Evolutionary conservation across 2,797 vertebrate genomes (phyloP).

Genomic region (Thripadectes ignobilis): DNA sequence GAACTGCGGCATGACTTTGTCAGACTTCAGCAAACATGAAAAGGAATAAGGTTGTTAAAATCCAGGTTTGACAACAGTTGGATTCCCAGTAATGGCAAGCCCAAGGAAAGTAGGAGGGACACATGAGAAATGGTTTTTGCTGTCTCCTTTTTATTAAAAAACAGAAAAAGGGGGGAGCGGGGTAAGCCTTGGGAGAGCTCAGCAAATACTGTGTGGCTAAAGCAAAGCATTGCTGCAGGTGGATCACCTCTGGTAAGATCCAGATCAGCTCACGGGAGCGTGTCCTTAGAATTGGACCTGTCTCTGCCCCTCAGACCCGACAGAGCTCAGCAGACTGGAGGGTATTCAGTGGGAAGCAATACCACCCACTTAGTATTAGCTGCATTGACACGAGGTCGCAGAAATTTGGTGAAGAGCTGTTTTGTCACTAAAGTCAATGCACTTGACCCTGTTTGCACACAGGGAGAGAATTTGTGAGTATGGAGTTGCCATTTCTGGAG

Average conservation of each 20-base stretch:
- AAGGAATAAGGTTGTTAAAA: not conserved
- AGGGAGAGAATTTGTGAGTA: not conserved
- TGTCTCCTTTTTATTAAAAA: not conserved
- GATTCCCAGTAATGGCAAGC: not conserved
- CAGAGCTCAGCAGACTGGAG: not conserved
- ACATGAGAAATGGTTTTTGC: not conserved
- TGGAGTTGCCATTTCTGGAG: not conserved
- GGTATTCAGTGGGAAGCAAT: not conserved
- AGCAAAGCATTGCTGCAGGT: not conserved
- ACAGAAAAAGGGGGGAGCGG: no score
- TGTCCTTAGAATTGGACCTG: not conserved
- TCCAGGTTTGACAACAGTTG: not conserved
- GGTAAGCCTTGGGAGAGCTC: not conserved
- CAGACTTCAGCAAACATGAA: not conserved
- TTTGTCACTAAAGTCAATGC: not conserved
- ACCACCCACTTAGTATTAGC: accelerated
- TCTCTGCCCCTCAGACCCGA: not conserved
- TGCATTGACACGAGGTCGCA: accelerated
- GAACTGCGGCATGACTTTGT: not conserved
- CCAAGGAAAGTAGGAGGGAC: not conserved
- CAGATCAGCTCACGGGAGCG: accelerated
- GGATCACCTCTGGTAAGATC: not conserved
- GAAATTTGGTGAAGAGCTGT: not conserved
- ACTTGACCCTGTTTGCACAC: not conserved
- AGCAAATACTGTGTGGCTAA: not conserved